These are phyloP conservation scores for Semicossyphus pulcher DNA, from an alignment of 2,113 vertebrate genomes.

Conservation along the genomic window DNA sequence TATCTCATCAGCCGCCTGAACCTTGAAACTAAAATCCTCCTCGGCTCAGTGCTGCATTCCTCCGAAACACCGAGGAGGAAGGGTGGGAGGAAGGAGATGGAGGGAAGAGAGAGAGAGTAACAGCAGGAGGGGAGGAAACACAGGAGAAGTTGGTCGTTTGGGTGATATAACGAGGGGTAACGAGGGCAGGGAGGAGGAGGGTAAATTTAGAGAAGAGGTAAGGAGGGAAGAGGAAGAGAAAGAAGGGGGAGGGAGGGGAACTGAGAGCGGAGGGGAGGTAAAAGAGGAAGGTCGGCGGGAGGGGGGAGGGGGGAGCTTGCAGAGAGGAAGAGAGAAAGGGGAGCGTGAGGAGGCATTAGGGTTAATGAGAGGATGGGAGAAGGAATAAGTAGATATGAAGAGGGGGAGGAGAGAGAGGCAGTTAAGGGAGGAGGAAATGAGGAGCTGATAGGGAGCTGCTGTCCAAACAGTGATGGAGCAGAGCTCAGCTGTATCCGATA, in stretches of 20 bases:
- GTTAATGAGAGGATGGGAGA: background rate
- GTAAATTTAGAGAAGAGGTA: slow-evolving; percentile 16
- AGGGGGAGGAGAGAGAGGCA: background rate
- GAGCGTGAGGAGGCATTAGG: background rate
- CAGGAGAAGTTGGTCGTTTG: slow-evolving; percentile 25
- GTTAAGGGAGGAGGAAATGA: slow-evolving; percentile 17
- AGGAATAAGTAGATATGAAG: background rate
- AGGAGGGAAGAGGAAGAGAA: slow-evolving; percentile 3
- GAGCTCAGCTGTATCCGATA: background rate
- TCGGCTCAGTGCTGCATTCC: slow-evolving; percentile 53
- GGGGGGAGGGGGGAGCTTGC: background rate
- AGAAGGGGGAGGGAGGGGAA: background rate
- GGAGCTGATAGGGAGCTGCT: slow-evolving; percentile 24
- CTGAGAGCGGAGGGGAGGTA: background rate
- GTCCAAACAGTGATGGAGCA: slow-evolving; percentile 20
- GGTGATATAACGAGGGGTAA: slow-evolving; percentile 41
- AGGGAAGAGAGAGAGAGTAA: background rate
- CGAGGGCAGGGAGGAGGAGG: slow-evolving; percentile 16
- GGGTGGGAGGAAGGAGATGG: background rate
- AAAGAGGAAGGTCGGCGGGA: background rate
- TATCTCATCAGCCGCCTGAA: slow-evolving; percentile 77
- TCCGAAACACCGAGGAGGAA: slow-evolving; percentile 28
- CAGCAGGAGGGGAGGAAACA: slow-evolving; percentile 16
- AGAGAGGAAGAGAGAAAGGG: background rate
- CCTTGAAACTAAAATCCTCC: slow-evolving; percentile 75